Base-by-base conservation (phyloP, 2,888 invertebrate genomes). In the Entomobrya multifasciata region DNA sequence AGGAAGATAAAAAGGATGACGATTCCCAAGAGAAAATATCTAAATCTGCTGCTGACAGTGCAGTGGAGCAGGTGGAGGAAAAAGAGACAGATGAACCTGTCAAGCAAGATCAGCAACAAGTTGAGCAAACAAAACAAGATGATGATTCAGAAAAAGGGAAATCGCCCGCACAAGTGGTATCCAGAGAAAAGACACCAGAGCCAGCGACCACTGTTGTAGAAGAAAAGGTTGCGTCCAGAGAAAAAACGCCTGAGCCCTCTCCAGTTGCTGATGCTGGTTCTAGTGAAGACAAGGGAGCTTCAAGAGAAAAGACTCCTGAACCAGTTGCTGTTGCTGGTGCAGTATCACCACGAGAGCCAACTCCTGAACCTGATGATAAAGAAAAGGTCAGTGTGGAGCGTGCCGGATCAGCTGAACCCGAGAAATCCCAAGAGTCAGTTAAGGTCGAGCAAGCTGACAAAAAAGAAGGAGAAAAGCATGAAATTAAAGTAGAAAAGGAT, bases 301-400 rank as follows among this genome's bases (percentile, higher is more conserved):
- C 85, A 3, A 27, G 70, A 55, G 85, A 78, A 52, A 70, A 78
- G 67, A 70, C 77, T 57, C 84, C 84, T n/a, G 82, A 74, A 20
- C 65, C 67, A 27, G 47, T 8, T 6, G 36, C 8, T 6, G 8
- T 8, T 36, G 8, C 47, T 17, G 41, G 20, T 15, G 55, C 3
- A 52, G 67, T 22, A 3, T 67, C 80, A 52, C 67, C 80, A 70
- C 67, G 70, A 55, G 80, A 80, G 44, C 30, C 30, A 20, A 41
- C 65, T 22, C 67, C 80, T 8, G 55, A 80, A 15, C 72, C 81
- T 0, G 74, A 76, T 55, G 55, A 76, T 17, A 25, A 47, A 13
- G 65, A 65, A 65, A 30, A 65, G 52, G 49, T 79, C 57, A 65
- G n/a, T n/a, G 67, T 27, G 30, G 30, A 65, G 30, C 20, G 52